A percentile compares a stretch with the other conserved stretches of the same genome.
Evolutionary conservation across 2,888 invertebrate genomes (phyloP).

Genomic region (Coecobrya sp.): DNA sequence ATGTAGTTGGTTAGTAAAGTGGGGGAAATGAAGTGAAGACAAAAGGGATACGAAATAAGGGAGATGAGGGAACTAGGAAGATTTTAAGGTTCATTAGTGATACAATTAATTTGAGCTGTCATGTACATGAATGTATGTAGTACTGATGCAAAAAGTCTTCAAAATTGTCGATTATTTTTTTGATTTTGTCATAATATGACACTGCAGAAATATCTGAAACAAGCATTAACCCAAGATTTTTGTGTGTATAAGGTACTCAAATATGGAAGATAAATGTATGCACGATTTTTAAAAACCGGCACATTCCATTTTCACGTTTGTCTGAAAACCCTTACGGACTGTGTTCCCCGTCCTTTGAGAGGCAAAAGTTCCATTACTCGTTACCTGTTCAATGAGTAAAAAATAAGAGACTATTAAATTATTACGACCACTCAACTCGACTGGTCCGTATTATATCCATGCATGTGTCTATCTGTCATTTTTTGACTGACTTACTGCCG

Average conservation of each 20-base stretch:
- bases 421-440: slow-evolving; percentile 66
- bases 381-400: slow-evolving; percentile 30
- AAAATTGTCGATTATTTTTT: background rate
- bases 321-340: background rate
- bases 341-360: background rate
- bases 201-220: background rate
- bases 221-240: background rate
- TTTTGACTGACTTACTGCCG: slow-evolving; percentile 79
- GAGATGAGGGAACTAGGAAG: background rate
- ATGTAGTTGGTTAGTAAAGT: background rate
- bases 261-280: slow-evolving; percentile 40
- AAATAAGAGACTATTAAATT: slow-evolving; percentile 73
- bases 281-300: slow-evolving; percentile 57
- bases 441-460: slow-evolving; percentile 76
- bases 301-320: slow-evolving; percentile 54
- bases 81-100: slow-evolving; percentile 72
- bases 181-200: slow-evolving; percentile 20
- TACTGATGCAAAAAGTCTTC: background rate
- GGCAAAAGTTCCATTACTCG: background rate
- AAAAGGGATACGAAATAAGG: slow-evolving; percentile 29
- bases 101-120: slow-evolving; percentile 57
- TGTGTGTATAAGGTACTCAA: slow-evolving; percentile 33
- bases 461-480: slow-evolving; percentile 79
- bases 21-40: slow-evolving; percentile 34
- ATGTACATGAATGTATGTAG: background rate